These are phyloP conservation scores for Myotis planiceps DNA, from an alignment of 2,797 vertebrate species.

Conservation along the genomic window DNA sequence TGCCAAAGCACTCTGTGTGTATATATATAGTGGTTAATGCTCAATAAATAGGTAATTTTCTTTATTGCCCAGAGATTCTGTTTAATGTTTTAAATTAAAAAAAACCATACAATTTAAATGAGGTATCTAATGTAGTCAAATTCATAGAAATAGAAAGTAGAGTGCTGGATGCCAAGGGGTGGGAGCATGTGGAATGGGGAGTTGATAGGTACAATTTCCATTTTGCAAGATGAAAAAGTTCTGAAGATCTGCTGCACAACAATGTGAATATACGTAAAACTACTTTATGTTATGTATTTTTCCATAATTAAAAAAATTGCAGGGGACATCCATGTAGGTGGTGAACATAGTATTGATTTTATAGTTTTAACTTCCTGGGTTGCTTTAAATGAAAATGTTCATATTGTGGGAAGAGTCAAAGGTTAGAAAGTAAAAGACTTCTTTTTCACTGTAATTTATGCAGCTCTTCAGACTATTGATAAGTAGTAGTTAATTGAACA, in stretches of 20 bases:
- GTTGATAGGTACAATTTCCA: not conserved
- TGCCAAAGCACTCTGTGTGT: not conserved
- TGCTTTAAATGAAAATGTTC: not conserved
- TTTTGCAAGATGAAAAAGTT: not conserved
- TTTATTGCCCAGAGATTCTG: not conserved
- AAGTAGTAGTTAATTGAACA: not conserved
- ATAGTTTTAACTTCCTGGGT: not conserved
- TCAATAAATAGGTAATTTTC: not conserved
- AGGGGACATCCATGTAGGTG: not conserved
- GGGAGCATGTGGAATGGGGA: not conserved
- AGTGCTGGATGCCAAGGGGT: not conserved
- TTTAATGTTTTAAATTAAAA: slow-evolving; percentile 32
- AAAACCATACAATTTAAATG: not conserved
- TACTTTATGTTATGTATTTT: not conserved
- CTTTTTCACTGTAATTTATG: not conserved
- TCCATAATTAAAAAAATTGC: not conserved
- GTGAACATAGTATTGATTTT: not conserved
- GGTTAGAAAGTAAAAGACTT: not conserved
- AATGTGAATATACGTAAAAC: not conserved
- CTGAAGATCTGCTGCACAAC: not conserved
- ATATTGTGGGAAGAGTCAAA: not conserved
- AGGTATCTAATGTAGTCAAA: not conserved
- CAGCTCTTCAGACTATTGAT: not conserved
- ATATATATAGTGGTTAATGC: not conserved
- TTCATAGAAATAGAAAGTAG: not conserved